A percentile compares a stretch with the other conserved stretches of the same genome.
Evolutionary conservation across 1,140 invertebrate species (phyloP).

Genomic region (Drosophila truncata): DNA sequence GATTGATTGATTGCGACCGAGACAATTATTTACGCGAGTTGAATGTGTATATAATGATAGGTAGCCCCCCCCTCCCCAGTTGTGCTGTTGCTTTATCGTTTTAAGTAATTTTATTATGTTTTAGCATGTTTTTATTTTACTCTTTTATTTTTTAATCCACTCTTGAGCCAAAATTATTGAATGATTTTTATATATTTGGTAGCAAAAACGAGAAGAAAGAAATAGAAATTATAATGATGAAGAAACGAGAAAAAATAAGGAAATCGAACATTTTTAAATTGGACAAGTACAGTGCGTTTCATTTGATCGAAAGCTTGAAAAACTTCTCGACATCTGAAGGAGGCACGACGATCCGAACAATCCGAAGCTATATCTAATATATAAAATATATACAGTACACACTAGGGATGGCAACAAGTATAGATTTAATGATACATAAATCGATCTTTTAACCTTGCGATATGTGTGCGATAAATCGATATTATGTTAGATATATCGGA

Average conservation of each 20-base stretch:
- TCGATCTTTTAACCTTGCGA: not conserved
- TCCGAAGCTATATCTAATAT: not conserved
- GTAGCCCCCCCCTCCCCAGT: not conserved
- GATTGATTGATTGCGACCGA: conserved; percentile 1
- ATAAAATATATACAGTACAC: conserved; percentile 31
- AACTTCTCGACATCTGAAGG: not conserved
- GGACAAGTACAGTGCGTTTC: conserved; percentile 15
- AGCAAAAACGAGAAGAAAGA: not conserved
- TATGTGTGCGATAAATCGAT: not conserved
- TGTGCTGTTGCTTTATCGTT: conserved; percentile 22
- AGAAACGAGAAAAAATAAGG: conserved; percentile 2
- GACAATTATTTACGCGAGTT: conserved; percentile 36
- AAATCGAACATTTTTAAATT: conserved; percentile 1
- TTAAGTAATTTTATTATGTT: conserved; percentile 36
- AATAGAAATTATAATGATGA: not conserved
- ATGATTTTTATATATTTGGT: conserved; percentile 22
- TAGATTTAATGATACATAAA: not conserved
- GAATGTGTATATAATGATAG: conserved; percentile 40
- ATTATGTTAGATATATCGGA: not conserved
- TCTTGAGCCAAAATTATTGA: conserved; percentile 13
- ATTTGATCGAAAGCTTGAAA: not conserved
- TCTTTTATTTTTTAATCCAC: not conserved
- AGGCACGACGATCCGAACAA: not conserved
- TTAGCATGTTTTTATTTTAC: conserved; percentile 10
- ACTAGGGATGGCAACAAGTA: conserved; percentile 2